Evolutionary conservation across 2,888 invertebrate species (phyloP).

Genomic region (Pachydiplax longipennis): DNA sequence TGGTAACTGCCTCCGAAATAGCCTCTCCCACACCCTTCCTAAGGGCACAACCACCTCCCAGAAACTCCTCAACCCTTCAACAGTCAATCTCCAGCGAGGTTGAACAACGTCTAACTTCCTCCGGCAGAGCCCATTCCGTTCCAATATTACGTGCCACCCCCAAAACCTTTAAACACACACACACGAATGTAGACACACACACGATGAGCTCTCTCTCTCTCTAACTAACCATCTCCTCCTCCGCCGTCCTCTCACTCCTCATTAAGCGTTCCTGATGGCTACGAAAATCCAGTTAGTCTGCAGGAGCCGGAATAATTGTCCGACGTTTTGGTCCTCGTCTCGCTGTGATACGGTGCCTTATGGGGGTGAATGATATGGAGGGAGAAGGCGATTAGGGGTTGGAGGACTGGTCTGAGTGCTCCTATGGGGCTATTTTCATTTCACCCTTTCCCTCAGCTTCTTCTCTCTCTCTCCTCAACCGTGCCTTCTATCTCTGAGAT

Average conservation of each 20-base stretch:
- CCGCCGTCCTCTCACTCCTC: conserved; percentile 13
- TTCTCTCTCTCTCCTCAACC: not conserved
- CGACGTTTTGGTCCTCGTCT: conserved; percentile 13
- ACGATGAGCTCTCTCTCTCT: not conserved
- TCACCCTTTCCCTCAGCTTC: not conserved
- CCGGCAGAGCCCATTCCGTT: conserved; percentile 1
- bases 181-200: not conserved
- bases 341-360: not conserved
- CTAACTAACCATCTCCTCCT: not conserved
- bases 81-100: conserved; percentile 37
- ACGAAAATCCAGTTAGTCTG: conserved; percentile 42
- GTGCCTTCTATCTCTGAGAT: not conserved
- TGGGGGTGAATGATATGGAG: not conserved
- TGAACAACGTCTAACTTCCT: conserved; percentile 5
- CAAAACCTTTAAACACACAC: not conserved
- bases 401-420: not conserved
- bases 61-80: conserved; percentile 21
- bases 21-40: not conserved
- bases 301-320: conserved; percentile 45
- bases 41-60: not conserved
- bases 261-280: conserved; percentile 32
- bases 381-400: not conserved
- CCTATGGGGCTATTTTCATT: not conserved
- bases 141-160: conserved; percentile 19
- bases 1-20: not conserved